A percentile compares a stretch with the other conserved stretches of the same genome.
phyloP scores from a whole-genome alignment of 2,797 vertebrate genomes.

The Mus minutoides region DNA sequence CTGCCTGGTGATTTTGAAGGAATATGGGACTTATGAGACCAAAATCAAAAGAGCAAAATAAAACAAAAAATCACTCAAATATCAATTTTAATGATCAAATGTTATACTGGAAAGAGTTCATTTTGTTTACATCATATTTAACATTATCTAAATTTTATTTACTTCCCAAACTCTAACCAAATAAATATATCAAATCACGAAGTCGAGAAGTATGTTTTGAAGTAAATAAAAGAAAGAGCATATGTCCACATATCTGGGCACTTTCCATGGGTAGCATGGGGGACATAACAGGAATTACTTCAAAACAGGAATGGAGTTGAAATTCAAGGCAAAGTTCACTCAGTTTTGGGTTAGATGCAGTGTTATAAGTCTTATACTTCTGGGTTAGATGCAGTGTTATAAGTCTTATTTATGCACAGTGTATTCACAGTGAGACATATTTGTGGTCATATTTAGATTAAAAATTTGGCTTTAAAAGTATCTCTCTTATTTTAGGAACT shows the following conservation, averaged over 20 bases:
- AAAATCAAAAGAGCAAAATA: neutral
- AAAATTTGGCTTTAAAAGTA: neutral
- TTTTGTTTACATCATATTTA: neutral
- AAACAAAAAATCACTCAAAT: neutral
- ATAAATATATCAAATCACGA: neutral
- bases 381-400: neutral
- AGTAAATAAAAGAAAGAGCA: neutral
- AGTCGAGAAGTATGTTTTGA: slow-evolving; percentile 38
- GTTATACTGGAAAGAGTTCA: neutral
- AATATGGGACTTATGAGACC: neutral
- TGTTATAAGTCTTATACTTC: neutral
- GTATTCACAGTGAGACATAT: neutral
- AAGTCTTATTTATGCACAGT: neutral
- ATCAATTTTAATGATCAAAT: neutral
- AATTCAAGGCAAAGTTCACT: neutral
- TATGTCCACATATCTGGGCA: neutral
- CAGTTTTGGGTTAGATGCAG: neutral
- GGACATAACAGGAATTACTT: neutral
- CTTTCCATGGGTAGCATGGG: neutral
- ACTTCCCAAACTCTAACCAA: neutral
- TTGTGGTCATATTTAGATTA: neutral
- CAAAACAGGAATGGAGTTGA: neutral
- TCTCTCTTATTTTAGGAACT: neutral
- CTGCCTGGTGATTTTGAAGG: neutral
- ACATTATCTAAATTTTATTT: neutral